Evolutionary conservation across 92 coral and sea anemone genomes (phyloP), one percentile per base, ranked within the genome.

Genomic region (Palythoa caribaeorum): DNA sequence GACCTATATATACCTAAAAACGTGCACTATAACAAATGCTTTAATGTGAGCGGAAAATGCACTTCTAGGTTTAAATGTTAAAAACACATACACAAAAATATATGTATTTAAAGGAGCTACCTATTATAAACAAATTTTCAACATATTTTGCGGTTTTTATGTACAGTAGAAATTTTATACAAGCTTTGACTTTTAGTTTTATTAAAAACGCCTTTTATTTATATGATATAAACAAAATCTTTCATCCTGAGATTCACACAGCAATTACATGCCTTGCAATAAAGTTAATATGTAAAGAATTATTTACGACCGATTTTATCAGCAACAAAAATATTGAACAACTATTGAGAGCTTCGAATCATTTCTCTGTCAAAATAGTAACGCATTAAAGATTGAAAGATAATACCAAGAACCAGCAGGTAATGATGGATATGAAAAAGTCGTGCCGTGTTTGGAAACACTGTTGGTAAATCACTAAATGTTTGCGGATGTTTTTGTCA

Each of bases 361-460:
- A 48, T 40, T 63, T 63, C 59, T 65, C 66, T 63, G 53, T 53
- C 59, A 81, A 48, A 81, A 81, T 81, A 81, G 75, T 47, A 81
- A 69, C 60, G 66, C 63, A 81, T 65, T 81, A 69, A 14, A 63
- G 62, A 81, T 81, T 66, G 86, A 69, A 65, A 47, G 86, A 81
- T 81, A 81, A 68, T 48, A 74, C 11, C n/a, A 70, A 70, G 40
- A 66, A 1, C 13, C 75, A 52, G 55, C 86, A 81, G 86, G 86
- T 66, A 62, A 71, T 13, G 20, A 21, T 19, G 5, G 59, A 38
- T 80, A 20, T 71, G 73, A 70, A 66, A 28, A 40, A 19, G 35
- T 81, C 74, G 39, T 65, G 72, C 40, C 52, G 62, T 16, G 73
- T 63, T 66, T 66, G n/a, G 75, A 60, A 68, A 48, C 36, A 60